Base-by-base conservation (phyloP, 2,113 vertebrate genomes). In the Perca fluviatilis region DNA sequence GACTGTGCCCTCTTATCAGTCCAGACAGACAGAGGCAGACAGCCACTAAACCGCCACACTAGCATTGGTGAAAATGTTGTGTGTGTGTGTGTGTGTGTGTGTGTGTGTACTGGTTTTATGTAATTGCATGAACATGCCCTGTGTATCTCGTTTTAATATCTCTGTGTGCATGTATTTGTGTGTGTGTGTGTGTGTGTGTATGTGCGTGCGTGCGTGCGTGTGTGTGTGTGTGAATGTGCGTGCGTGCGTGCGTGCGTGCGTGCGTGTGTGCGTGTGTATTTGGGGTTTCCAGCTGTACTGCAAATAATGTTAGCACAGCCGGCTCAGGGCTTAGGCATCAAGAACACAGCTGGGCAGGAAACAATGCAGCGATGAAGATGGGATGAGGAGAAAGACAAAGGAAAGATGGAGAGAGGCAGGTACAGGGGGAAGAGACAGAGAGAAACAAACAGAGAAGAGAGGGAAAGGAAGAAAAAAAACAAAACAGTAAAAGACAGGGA, bases 1-100 rank as follows among this genome's bases (percentile, higher is more conserved):
- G 53, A 1, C 0, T 27, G 12, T 25, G 16, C 61, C 36, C 18
- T 77, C 67, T 82, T 82, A 86, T 86, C 84, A 50, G 79, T 21
- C 4, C 68, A 61, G 23, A 61, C 43, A 72, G 51, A 60, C 40
- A 57, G 56, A 74, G 21, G 7, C 60, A 63, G 30, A 64, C 61
- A 43, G 68, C n/a, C 12, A 67, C 47, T 47, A 19, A 64, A 65
- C 13, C 7, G 9, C 4, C 23, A 61, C 33, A 36, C n/a, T 13
- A 11, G 46, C 46, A 66, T 23, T 33, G 61, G 70, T 63, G 30
- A 21, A 25, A 14, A 27, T 23, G 19, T 61, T 23, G 53, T 53
- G 36, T 51, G 40, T 50, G 0, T 56, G 57, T 51, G 0, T 56
- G 36, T 72, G 11, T 57, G 27, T 19, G 5, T 13, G 23, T 54